Percentiles rank a stretch among this genome's conserved stretches.
These are phyloP conservation scores for Brachypteracias leptosomus DNA, from an alignment of 2,113 vertebrate species.

Conservation along the genomic window DNA sequence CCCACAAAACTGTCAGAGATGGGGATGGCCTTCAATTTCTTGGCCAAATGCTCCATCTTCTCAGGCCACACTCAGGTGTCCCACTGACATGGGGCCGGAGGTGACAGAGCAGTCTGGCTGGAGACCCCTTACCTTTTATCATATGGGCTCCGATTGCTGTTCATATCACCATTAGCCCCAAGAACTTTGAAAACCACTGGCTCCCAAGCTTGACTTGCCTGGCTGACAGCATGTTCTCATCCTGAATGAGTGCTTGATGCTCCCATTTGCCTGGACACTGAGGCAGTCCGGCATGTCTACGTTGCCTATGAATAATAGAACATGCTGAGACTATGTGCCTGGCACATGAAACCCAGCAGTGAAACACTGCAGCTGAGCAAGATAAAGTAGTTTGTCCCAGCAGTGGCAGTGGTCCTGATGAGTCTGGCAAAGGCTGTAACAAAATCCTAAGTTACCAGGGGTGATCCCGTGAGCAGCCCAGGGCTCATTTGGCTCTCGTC, in stretches of 20 bases:
- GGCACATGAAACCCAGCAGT: not conserved
- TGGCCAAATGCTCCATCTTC: not conserved
- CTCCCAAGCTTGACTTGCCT: not conserved
- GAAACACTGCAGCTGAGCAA: not conserved
- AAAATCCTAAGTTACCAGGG: not conserved
- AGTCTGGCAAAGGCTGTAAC: not conserved
- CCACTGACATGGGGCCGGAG: too few species aligned
- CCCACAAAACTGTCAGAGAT: fast-evolving
- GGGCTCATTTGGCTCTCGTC: not conserved
- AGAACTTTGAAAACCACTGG: not conserved
- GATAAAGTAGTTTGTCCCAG: not conserved
- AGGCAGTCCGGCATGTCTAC: not conserved
- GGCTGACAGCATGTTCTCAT: fast-evolving
- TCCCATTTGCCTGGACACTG: not conserved
- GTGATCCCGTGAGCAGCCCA: not conserved
- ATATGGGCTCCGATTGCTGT: not conserved
- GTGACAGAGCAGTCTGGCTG: not conserved
- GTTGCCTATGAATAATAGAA: not conserved
- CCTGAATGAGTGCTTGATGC: not conserved
- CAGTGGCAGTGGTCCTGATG: not conserved
- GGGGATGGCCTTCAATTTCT: not conserved
- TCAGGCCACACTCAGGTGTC: too few species aligned
- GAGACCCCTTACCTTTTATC: not conserved
- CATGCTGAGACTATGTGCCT: not conserved
- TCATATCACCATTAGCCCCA: fast-evolving